Percentiles rank a stretch among this genome's conserved stretches.
phyloP scores from a whole-genome alignment of 2,888 invertebrate genomes.

The Aromia moschata region DNA sequence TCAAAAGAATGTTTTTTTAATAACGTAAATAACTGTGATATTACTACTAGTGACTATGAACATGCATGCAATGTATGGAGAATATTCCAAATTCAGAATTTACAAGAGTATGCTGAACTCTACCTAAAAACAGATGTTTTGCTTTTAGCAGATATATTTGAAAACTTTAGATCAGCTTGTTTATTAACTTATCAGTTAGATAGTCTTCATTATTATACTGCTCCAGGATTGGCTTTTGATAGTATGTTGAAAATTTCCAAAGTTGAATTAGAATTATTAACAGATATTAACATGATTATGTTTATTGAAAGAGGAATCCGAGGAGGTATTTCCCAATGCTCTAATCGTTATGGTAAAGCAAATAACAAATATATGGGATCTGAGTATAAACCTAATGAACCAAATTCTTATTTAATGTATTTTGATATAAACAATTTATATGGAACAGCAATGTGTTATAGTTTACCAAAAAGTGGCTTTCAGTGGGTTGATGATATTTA shows the following conservation, averaged over 20 bases:
- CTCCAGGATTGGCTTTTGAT: constrained; percentile 53
- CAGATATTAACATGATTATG: constrained; percentile 53
- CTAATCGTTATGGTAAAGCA: constrained; percentile 48
- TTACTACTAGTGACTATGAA: constrained; percentile 45
- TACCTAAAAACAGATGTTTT: constrained; percentile 28
- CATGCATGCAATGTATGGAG: constrained; percentile 52
- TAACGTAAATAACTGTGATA: constrained; percentile 35
- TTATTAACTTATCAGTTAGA: constrained; percentile 44
- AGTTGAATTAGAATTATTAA: constrained; percentile 51
- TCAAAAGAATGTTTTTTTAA: constrained; percentile 40
- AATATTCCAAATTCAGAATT: constrained; percentile 44
- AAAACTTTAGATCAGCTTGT: constrained; percentile 35
- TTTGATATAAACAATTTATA: constrained; percentile 47
- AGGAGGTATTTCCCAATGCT: constrained; percentile 52
- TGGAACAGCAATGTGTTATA: constrained; percentile 43
- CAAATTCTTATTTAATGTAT: constrained; percentile 46
- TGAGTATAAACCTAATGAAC: constrained; percentile 43
- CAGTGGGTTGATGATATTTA: constrained; percentile 31
- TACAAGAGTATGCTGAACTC: constrained; percentile 49
- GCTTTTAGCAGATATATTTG: constrained; percentile 33
- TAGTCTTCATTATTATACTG: constrained; percentile 53
- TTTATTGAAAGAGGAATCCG: constrained; percentile 52
- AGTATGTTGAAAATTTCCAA: constrained; percentile 46
- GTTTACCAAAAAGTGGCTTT: constrained; percentile 49
- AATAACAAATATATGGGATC: constrained; percentile 54